A percentile compares a stretch with the other conserved stretches of the same genome.
These are phyloP conservation scores for Steatornis caripensis DNA, from an alignment of 2,113 vertebrate species.

Conservation along the genomic window DNA sequence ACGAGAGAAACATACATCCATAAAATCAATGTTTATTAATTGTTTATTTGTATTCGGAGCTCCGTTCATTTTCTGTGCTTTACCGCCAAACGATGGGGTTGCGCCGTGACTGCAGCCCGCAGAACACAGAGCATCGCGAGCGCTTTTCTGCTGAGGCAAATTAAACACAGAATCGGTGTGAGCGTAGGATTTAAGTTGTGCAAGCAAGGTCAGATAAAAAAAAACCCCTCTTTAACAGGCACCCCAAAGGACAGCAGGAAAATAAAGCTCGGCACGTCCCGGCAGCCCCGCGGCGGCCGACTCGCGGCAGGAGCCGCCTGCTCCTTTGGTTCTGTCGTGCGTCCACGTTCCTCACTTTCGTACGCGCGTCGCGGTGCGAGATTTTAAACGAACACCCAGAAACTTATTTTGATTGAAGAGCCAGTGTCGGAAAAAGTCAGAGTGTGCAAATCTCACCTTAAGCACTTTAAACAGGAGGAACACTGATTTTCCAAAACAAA, in stretches of 20 bases:
- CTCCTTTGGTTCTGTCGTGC: rapidly evolving
- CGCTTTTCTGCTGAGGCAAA: background rate
- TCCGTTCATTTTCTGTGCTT: background rate
- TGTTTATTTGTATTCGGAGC: background rate
- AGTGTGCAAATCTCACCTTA: background rate
- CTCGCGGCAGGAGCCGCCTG: rapidly evolving
- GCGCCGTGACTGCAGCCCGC: background rate
- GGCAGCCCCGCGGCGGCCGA: rapidly evolving
- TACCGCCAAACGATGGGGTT: rapidly evolving
- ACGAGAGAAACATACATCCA: background rate
- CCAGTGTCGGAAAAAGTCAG: background rate
- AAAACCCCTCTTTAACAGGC: background rate
- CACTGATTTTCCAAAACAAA: background rate
- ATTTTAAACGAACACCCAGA: background rate
- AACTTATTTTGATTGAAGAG: background rate
- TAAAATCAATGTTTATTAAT: conserved; percentile 33
- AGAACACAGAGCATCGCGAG: background rate
- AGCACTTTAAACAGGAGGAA: background rate
- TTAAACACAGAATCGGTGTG: rapidly evolving
- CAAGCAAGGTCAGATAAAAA: background rate
- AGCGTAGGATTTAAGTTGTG: rapidly evolving
- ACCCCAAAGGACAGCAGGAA: background rate
- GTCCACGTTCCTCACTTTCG: rapidly evolving
- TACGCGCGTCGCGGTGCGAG: rapidly evolving
- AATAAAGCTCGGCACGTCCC: rapidly evolving